Percentiles rank a stretch among this genome's conserved stretches.
phyloP scores from a whole-genome alignment of 2,113 vertebrate genomes.

The Furnarius figulus region DNA sequence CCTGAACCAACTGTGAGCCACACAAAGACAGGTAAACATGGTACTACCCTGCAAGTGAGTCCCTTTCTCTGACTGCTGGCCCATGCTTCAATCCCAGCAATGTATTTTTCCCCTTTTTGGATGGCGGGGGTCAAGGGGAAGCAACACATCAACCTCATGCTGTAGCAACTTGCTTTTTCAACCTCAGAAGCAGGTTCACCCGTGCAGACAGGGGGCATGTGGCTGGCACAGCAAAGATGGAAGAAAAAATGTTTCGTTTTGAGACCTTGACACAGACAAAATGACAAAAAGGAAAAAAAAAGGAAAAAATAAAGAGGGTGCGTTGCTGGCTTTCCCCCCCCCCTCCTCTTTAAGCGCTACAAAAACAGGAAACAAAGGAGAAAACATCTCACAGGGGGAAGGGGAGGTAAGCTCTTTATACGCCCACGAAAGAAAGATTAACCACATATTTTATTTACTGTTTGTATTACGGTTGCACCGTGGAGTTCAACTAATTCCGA shows the following conservation, averaged over 20 bases:
- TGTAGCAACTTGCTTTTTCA: neutral
- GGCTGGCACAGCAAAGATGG: conserved; percentile 4
- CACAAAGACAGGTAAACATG: neutral
- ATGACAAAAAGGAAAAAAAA: neutral
- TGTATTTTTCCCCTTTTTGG: neutral
- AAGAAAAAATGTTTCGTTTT: neutral
- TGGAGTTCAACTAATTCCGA: neutral
- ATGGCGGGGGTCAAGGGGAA: neutral
- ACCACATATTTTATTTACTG: conserved; percentile 66
- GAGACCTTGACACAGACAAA: conserved; percentile 20
- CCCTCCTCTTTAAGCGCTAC: neutral
- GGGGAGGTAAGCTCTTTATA: conserved; percentile 50
- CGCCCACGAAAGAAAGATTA: conserved; percentile 62
- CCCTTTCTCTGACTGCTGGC: neutral
- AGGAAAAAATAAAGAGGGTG: neutral
- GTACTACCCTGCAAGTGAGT: neutral
- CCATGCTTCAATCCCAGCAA: neutral
- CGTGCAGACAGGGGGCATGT: neutral
- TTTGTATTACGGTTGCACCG: neutral
- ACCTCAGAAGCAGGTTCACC: neutral
- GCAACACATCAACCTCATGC: neutral
- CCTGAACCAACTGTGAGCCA: neutral
- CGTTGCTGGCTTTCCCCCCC: neutral
- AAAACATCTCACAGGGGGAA: conserved; percentile 63
- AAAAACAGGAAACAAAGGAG: conserved; percentile 72